phyloP scores from a whole-genome alignment of 2,113 vertebrate species.

The Lepus americanus region DNA sequence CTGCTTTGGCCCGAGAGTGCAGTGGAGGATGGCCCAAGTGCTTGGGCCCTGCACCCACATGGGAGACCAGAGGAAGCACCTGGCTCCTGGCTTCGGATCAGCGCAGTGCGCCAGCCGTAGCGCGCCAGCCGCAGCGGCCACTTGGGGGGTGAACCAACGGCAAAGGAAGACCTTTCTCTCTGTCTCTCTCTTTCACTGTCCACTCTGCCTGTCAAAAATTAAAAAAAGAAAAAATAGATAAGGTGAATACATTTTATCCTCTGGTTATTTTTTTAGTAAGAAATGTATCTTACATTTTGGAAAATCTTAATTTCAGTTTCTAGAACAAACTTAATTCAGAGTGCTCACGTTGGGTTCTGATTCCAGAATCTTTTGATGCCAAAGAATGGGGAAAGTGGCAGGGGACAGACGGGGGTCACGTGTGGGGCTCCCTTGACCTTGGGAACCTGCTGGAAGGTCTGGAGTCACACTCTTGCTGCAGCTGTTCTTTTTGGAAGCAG shows the following conservation, averaged over 20 bases:
- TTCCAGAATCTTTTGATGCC: conserved; percentile 10
- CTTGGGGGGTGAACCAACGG: too few relatives aligned
- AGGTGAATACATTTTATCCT: neutral
- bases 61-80: too few relatives aligned
- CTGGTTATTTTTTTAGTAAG: neutral
- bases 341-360: neutral
- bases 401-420: neutral
- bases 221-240: neutral
- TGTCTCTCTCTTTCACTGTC: too few relatives aligned
- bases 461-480: neutral
- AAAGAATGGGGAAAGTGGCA: neutral
- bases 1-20: too few relatives aligned
- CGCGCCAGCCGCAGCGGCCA: too few relatives aligned
- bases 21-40: too few relatives aligned
- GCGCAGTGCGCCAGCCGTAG: too few relatives aligned
- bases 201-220: too few relatives aligned
- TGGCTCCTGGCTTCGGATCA: too few relatives aligned
- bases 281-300: neutral
- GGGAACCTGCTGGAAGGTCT: neutral
- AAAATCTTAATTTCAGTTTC: neutral
- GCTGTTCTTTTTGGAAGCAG: neutral
- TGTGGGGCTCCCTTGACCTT: neutral
- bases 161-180: too few relatives aligned
- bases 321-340: neutral
- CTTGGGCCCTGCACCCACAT: too few relatives aligned